A percentile compares a stretch with the other conserved stretches of the same genome.
These are phyloP conservation scores for Amblyopsis hoosieri DNA, from an alignment of 2,797 vertebrate species.

Conservation along the genomic window DNA sequence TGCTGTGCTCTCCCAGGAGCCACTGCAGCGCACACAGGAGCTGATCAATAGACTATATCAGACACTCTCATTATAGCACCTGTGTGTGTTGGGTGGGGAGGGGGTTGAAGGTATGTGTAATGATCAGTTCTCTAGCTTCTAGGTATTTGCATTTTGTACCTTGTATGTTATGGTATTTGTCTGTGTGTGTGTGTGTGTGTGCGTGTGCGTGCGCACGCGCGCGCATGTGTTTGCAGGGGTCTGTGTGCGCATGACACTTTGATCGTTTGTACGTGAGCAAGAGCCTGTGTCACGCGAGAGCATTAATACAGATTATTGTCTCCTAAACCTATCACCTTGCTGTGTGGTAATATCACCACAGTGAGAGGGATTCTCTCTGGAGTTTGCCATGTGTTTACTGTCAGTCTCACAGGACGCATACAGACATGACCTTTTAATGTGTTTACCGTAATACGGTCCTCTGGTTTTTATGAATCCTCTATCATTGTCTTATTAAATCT, in stretches of 20 bases:
- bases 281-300: constrained; percentile 8
- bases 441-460: too few species aligned
- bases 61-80: constrained; percentile 56
- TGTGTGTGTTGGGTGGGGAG: constrained; percentile 31
- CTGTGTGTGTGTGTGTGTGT: constrained; percentile 8
- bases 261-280: background rate
- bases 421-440: too few species aligned
- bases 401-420: constrained; percentile 21
- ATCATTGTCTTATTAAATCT: constrained; percentile 16
- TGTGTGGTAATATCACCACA: constrained; percentile 40
- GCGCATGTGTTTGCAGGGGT: constrained; percentile 18
- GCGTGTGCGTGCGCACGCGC: constrained; percentile 7
- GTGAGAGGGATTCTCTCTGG: constrained; percentile 20
- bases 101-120: constrained; percentile 14
- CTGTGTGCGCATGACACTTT: constrained; percentile 17
- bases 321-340: constrained; percentile 54
- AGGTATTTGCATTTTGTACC: too few species aligned
- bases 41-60: constrained; percentile 76
- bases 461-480: constrained; percentile 9
- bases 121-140: constrained; percentile 1
- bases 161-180: background rate
- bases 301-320: constrained; percentile 34
- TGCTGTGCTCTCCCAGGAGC: constrained; percentile 59
- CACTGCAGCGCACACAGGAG: constrained; percentile 50
- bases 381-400: constrained; percentile 7